Percentiles rank a stretch among this genome's conserved stretches.
phyloP scores from a whole-genome alignment of 2,888 invertebrate genomes.

The Apeira syringaria region DNA sequence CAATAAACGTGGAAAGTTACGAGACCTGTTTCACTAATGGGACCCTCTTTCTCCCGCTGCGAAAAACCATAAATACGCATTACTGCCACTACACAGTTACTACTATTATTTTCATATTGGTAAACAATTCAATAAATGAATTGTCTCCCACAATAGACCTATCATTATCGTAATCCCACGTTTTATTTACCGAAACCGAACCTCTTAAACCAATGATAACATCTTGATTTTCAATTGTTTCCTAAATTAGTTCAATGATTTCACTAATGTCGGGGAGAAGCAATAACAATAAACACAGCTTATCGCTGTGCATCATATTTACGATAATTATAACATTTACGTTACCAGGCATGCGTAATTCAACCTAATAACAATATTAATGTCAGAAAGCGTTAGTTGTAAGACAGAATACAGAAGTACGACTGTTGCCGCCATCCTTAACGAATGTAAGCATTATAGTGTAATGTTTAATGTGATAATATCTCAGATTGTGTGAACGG shows the following conservation, averaged over 20 bases:
- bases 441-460: slow-evolving; percentile 6
- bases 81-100: slow-evolving; percentile 26
- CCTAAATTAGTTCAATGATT: slow-evolving; percentile 7
- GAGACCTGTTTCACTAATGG: slow-evolving; percentile 55
- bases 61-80: slow-evolving; percentile 31
- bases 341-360: slow-evolving; percentile 20
- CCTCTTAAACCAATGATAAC: slow-evolving; percentile 10
- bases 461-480: neutral
- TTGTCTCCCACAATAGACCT: neutral
- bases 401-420: slow-evolving; percentile 10
- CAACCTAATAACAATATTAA: slow-evolving; percentile 36
- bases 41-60: slow-evolving; percentile 32
- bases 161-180: neutral
- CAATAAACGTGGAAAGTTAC: slow-evolving; percentile 53
- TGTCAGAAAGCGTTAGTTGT: slow-evolving; percentile 23
- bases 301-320: slow-evolving; percentile 12
- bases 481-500: neutral
- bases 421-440: slow-evolving; percentile 13
- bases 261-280: slow-evolving; percentile 9
- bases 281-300: slow-evolving; percentile 21
- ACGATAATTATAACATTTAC: slow-evolving; percentile 16
- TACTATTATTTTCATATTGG: slow-evolving; percentile 17
- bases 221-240: slow-evolving; percentile 12
- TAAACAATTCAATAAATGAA: slow-evolving; percentile 14
- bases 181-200: slow-evolving; percentile 1